These are phyloP conservation scores for Micrastur ruficollis DNA, from an alignment of 2,797 vertebrate species.

Conservation along the genomic window DNA sequence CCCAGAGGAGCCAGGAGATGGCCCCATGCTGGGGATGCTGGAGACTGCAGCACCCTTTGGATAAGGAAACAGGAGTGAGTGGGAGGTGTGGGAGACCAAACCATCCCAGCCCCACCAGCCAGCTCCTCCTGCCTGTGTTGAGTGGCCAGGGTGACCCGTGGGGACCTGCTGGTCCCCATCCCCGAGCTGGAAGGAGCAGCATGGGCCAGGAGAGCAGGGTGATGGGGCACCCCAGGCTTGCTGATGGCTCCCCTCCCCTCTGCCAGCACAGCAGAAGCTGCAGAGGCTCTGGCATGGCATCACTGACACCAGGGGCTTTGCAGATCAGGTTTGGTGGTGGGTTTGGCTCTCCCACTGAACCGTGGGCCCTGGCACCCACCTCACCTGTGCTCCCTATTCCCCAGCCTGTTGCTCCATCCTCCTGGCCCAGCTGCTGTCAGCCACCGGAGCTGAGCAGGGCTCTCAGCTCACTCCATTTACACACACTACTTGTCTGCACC, in stretches of 20 bases:
- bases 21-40: background rate
- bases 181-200: background rate
- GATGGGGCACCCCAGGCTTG: background rate
- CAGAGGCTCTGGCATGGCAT: background rate
- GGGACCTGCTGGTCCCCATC: background rate
- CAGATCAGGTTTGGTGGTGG: background rate
- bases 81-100: background rate
- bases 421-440: background rate
- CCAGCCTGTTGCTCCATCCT: background rate
- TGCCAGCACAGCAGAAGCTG: background rate
- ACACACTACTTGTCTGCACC: background rate
- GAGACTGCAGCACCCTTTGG: background rate
- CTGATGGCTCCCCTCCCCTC: fast-evolving
- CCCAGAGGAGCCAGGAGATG: background rate
- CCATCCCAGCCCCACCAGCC: background rate
- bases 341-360: background rate
- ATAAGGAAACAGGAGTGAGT: background rate
- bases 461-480: background rate
- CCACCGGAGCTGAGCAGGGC: background rate
- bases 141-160: background rate
- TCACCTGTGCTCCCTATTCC: background rate
- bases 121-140: background rate
- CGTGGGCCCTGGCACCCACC: background rate
- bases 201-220: fast-evolving
- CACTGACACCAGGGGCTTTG: background rate